Evolutionary conservation across 2,888 invertebrate species (phyloP).

Genomic region (Macrosiphum euphorbiae): DNA sequence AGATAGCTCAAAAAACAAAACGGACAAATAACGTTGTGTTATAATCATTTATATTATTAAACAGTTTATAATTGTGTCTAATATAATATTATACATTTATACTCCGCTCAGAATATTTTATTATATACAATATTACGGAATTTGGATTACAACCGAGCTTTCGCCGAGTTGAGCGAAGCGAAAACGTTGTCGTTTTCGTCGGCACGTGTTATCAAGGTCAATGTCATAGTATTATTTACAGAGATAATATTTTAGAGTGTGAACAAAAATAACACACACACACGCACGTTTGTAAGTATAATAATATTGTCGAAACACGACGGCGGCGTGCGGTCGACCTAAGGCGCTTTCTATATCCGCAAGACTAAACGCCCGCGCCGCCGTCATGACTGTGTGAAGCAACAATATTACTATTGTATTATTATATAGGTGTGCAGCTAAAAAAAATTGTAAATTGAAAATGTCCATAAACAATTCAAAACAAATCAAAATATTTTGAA

Average conservation of each 20-base stretch:
- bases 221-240: not conserved
- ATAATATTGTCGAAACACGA: not conserved
- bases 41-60: not conserved
- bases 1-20: not conserved
- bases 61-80: not conserved
- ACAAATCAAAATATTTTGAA: too few relatives aligned
- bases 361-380: not conserved
- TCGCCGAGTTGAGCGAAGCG: not conserved
- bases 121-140: not conserved
- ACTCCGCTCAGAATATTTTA: not conserved
- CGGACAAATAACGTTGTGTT: not conserved
- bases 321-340: not conserved
- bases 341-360: conserved; percentile 15
- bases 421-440: not conserved
- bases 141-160: not conserved
- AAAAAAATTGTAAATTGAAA: too few relatives aligned
- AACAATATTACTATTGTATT: not conserved
- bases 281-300: not conserved
- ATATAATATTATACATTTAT: not conserved
- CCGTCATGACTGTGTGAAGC: not conserved
- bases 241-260: not conserved
- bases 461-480: too few relatives aligned
- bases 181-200: not conserved
- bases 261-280: not conserved
- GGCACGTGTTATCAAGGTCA: not conserved